A percentile compares a stretch with the other conserved stretches of the same genome.
Conservation (phyloP, 2,797 vertebrate species). For the Onychomys arenicola region DNA sequence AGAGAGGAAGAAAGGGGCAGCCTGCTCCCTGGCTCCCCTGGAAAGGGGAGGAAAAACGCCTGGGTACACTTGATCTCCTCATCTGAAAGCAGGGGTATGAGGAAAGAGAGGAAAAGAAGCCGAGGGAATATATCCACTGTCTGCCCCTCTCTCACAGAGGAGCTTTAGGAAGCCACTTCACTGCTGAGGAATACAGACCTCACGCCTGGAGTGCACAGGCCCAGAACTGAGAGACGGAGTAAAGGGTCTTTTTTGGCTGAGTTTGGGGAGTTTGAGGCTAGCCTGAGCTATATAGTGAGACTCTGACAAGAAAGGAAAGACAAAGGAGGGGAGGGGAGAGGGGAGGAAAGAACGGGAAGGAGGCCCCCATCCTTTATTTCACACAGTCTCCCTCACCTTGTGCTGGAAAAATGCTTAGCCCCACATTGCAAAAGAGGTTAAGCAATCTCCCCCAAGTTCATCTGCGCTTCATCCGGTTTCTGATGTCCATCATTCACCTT, state of each 20-base stretch:
- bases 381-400: rapidly evolving
- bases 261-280: background rate
- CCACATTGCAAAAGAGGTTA: background rate
- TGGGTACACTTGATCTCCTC: background rate
- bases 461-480: background rate
- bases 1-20: background rate
- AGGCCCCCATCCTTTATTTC: rapidly evolving
- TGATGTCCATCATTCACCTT: background rate
- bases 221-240: background rate
- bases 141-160: background rate
- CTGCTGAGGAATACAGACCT: background rate
- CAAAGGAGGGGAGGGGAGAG: background rate
- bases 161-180: background rate
- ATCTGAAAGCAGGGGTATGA: background rate
- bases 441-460: background rate
- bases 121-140: background rate
- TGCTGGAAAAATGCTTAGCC: background rate
- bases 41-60: background rate
- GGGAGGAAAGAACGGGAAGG: no score
- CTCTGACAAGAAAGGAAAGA: background rate
- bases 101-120: background rate
- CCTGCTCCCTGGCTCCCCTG: background rate
- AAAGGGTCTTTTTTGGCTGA: background rate
- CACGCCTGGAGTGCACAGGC: background rate
- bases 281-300: background rate